These are phyloP conservation scores for Periplaneta americana DNA, from an alignment of 1,140 invertebrate genomes.

Conservation along the genomic window DNA sequence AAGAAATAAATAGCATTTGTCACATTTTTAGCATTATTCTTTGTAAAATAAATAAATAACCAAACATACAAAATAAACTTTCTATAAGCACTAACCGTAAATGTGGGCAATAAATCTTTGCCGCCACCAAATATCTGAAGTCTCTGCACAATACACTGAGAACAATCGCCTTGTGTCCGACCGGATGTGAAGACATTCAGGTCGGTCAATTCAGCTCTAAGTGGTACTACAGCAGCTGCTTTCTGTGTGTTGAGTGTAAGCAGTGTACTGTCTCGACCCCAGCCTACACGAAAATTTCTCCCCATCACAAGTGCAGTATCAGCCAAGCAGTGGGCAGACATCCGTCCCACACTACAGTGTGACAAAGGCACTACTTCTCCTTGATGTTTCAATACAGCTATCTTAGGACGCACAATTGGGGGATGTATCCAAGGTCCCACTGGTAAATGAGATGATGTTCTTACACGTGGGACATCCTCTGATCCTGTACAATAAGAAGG, in stretches of 20 bases:
- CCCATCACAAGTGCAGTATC: conserved; percentile 51
- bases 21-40: too few relatives aligned
- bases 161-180: conserved; percentile 29
- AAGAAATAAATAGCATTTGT: too few relatives aligned
- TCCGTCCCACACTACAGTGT: conserved; percentile 38
- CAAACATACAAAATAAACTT: not conserved
- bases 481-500: not conserved
- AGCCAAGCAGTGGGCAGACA: conserved; percentile 48
- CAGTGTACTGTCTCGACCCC: conserved; percentile 61
- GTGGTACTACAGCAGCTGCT: conserved; percentile 31
- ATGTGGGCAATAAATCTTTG: conserved; percentile 24
- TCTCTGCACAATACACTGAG: conserved; percentile 36
- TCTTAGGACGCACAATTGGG: conserved; percentile 28
- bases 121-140: conserved; percentile 35
- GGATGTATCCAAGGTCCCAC: not conserved
- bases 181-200: conserved; percentile 33
- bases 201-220: conserved; percentile 31
- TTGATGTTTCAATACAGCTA: conserved; percentile 37
- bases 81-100: conserved; percentile 19
- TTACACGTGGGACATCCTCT: not conserved
- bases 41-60: not conserved
- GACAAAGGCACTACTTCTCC: conserved; percentile 39
- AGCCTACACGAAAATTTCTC: conserved; percentile 65
- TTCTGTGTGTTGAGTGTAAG: conserved; percentile 40
- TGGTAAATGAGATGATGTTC: not conserved